Percentiles rank a stretch among this genome's conserved stretches.
phyloP scores from a whole-genome alignment of 1,140 invertebrate genomes.

The Diabrotica undecimpunctata region DNA sequence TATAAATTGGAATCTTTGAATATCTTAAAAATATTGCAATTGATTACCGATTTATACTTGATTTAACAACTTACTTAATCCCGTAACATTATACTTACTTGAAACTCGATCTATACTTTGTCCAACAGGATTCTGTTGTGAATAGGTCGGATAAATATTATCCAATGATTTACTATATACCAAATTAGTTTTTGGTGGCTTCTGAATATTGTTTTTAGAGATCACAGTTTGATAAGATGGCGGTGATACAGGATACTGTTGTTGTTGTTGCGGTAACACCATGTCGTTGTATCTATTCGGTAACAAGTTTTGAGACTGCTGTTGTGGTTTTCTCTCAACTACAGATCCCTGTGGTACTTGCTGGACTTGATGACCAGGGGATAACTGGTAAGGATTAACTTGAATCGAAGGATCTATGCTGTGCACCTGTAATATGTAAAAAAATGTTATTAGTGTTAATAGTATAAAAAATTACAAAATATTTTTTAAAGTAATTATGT shows the following conservation, averaged over 20 bases:
- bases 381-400: conserved; percentile 27
- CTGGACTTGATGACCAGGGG: conserved; percentile 18
- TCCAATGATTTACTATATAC: conserved; percentile 27
- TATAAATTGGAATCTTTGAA: too few relatives aligned
- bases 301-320: neutral
- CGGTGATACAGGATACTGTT: conserved; percentile 24
- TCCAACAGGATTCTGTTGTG: conserved; percentile 24
- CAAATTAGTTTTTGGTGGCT: conserved; percentile 29
- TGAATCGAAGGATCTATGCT: conserved; percentile 7
- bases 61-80: too few relatives aligned
- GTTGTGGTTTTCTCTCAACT: conserved; percentile 9
- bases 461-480: too few relatives aligned
- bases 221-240: conserved; percentile 47
- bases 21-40: too few relatives aligned
- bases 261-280: conserved; percentile 27
- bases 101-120: conserved; percentile 9
- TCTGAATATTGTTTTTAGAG: conserved; percentile 47
- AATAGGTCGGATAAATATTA: conserved; percentile 25
- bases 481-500: too few relatives aligned
- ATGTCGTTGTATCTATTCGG: conserved; percentile 19
- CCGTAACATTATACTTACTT: conserved; percentile 1
- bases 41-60: too few relatives aligned
- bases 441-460: too few relatives aligned
- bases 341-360: neutral
- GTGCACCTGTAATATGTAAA: neutral